Evolutionary conservation across 2,113 vertebrate genomes (phyloP).

Genomic region (Poeciliopsis turrubarensis): DNA sequence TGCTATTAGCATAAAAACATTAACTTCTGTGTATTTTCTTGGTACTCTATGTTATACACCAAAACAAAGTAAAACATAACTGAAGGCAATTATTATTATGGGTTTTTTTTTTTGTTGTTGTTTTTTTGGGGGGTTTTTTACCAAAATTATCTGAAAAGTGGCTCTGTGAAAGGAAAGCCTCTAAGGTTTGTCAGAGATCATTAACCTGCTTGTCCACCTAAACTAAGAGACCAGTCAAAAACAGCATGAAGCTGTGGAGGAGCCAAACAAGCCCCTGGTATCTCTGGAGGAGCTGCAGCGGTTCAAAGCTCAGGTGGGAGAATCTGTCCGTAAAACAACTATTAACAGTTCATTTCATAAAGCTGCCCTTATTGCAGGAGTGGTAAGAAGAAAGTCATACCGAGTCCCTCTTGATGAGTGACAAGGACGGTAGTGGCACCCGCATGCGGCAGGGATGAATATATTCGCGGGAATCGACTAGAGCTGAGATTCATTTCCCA

Average conservation of each 20-base stretch:
- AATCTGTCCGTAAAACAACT: neutral
- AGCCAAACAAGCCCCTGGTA: neutral
- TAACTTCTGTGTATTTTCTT: neutral
- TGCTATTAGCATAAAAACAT: neutral
- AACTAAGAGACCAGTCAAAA: neutral
- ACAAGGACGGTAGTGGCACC: neutral
- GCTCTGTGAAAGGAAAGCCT: neutral
- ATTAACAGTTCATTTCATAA: neutral
- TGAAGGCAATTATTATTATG: neutral
- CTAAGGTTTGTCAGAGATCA: neutral
- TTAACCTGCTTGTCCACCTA: neutral
- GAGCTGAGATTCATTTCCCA: neutral
- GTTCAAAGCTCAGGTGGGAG: neutral
- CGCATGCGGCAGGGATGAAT: neutral
- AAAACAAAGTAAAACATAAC: neutral
- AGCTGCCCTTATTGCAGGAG: neutral
- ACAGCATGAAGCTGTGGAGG: neutral
- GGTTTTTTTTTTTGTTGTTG: no score
- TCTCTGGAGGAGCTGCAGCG: neutral
- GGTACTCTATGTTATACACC: neutral
- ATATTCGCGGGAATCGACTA: no score
- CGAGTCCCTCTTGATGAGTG: neutral
- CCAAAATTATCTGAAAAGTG: no score
- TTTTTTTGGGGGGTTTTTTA: no score
- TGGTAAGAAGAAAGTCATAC: neutral